These are phyloP conservation scores for Hesperia comma DNA, from an alignment of 2,888 invertebrate species.

Conservation along the genomic window DNA sequence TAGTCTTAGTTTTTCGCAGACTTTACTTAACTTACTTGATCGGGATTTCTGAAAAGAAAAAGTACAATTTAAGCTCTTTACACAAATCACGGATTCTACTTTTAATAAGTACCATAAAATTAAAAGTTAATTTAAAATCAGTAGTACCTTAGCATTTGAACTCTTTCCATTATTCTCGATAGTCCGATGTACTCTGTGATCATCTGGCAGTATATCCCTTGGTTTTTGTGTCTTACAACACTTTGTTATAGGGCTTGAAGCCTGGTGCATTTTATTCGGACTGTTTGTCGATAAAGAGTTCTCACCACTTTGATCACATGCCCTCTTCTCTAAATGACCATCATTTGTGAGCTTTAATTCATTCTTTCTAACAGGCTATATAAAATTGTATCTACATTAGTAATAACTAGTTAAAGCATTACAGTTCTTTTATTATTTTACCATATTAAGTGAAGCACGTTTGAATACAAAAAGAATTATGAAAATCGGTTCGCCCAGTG, in stretches of 20 bases:
- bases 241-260: slow-evolving; percentile 25
- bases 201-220: slow-evolving; percentile 28
- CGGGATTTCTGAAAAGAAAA: slow-evolving; percentile 57
- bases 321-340: slow-evolving; percentile 38
- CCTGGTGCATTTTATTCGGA: slow-evolving; percentile 32
- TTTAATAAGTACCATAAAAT: too few species aligned
- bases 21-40: slow-evolving; percentile 52
- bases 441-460: too few species aligned
- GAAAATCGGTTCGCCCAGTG: too few species aligned
- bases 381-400: neutral
- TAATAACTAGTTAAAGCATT: neutral
- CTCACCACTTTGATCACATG: slow-evolving; percentile 43
- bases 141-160: slow-evolving; percentile 32
- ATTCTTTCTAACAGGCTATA: slow-evolving; percentile 38
- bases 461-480: too few species aligned
- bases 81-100: too few species aligned
- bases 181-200: slow-evolving; percentile 38
- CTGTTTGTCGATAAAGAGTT: slow-evolving; percentile 13
- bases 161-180: slow-evolving; percentile 15
- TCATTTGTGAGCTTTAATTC: slow-evolving; percentile 22
- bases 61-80: neutral
- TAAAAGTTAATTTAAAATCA: too few species aligned
- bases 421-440: too few species aligned
- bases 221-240: slow-evolving; percentile 31
- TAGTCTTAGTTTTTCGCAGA: too few species aligned